phyloP scores from a whole-genome alignment of 30 jellyfish, hydroid and myxozoan species.

The Sanderia malayensis region DNA sequence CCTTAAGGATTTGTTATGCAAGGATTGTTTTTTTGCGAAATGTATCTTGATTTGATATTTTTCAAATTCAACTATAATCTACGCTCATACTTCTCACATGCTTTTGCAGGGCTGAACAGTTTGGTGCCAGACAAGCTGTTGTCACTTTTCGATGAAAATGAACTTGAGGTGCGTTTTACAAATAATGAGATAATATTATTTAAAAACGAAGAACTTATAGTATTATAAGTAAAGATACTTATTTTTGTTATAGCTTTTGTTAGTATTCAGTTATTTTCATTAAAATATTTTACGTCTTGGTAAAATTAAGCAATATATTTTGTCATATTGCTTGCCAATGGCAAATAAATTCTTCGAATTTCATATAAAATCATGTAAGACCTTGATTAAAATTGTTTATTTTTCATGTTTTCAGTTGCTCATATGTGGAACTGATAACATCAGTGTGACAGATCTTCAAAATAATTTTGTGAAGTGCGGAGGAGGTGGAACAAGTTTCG shows the following conservation, averaged over 20 bases:
- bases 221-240: too few relatives aligned
- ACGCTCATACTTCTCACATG: too few relatives aligned
- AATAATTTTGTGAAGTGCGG: constrained; percentile 27
- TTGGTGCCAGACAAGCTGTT: constrained; percentile 83
- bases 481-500: constrained; percentile 51
- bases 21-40: too few relatives aligned
- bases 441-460: constrained; percentile 77
- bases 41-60: too few relatives aligned
- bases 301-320: constrained; percentile 3
- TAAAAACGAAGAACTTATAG: too few relatives aligned
- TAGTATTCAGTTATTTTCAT: too few relatives aligned
- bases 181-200: too few relatives aligned
- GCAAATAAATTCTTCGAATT: too few relatives aligned
- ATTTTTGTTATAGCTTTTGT: too few relatives aligned
- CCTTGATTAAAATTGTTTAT: neutral
- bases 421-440: constrained; percentile 81
- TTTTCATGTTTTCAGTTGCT: constrained; percentile 61
- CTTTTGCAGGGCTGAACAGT: constrained; percentile 61
- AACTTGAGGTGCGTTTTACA: constrained; percentile 78
- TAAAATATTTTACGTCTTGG: neutral
- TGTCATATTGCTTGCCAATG: neutral
- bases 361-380: too few relatives aligned
- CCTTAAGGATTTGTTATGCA: too few relatives aligned
- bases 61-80: too few relatives aligned
- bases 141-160: constrained; percentile 94